These are phyloP conservation scores for Trichogramma pretiosum DNA, from an alignment of 1,140 invertebrate species.

Conservation along the genomic window DNA sequence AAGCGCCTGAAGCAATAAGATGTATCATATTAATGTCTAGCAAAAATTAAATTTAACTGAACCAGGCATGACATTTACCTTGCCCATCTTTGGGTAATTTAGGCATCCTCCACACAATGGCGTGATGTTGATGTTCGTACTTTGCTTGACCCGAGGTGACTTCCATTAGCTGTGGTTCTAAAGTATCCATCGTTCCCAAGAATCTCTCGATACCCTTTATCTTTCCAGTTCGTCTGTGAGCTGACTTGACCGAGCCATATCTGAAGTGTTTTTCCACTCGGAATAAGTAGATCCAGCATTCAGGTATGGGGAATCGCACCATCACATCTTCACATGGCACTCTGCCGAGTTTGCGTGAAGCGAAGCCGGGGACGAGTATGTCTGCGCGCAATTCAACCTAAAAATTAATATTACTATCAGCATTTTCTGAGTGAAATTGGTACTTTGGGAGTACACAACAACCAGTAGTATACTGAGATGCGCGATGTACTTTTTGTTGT, in stretches of 20 bases:
- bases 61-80: too few species aligned
- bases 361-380: slow-evolving; percentile 91
- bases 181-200: slow-evolving; percentile 81
- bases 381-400: slow-evolving; percentile 88
- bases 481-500: too few species aligned
- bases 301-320: slow-evolving; percentile 94
- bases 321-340: slow-evolving; percentile 97
- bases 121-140: slow-evolving; percentile 95
- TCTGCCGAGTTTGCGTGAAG: slow-evolving; percentile 86
- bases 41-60: too few species aligned
- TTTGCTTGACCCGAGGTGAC: slow-evolving; percentile 97
- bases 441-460: too few species aligned
- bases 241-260: slow-evolving; percentile 97
- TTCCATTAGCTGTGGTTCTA: slow-evolving; percentile 91
- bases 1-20: slow-evolving; percentile 70
- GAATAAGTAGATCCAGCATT: slow-evolving; percentile 99
- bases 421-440: too few species aligned
- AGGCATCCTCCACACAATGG: slow-evolving; percentile 97
- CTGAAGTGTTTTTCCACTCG: slow-evolving; percentile 96
- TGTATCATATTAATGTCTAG: too few species aligned
- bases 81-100: slow-evolving; percentile 93
- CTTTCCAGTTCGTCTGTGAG: slow-evolving; percentile 84
- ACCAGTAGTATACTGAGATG: too few species aligned
- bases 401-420: too few species aligned
- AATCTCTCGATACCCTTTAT: slow-evolving; percentile 91